Percentiles rank a stretch among this genome's conserved stretches.
These are phyloP conservation scores for Antheraea mylitta DNA, from an alignment of 1,140 invertebrate species.

Conservation along the genomic window DNA sequence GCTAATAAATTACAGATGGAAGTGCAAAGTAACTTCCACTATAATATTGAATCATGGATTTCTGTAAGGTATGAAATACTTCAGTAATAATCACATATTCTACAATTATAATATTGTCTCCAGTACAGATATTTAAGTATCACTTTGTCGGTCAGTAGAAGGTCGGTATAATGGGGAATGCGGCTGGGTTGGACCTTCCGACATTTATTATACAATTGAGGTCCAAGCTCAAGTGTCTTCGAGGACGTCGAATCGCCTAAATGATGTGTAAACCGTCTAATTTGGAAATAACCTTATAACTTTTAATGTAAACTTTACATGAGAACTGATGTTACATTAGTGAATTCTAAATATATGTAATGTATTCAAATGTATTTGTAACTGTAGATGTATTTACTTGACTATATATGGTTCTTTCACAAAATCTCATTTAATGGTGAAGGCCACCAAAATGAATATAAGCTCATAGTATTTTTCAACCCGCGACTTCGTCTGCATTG, in stretches of 20 bases:
- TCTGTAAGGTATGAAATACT: no score
- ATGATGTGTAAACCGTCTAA: background rate
- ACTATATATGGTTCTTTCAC: no score
- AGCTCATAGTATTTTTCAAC: no score
- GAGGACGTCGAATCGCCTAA: background rate
- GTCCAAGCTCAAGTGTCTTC: constrained; percentile 16
- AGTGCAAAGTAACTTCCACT: no score
- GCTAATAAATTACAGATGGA: no score
- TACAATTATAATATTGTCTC: background rate
- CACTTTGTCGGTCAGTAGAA: background rate
- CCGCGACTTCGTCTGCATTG: no score
- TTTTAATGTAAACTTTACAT: background rate
- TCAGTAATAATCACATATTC: background rate
- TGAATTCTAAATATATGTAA: no score
- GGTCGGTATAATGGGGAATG: background rate
- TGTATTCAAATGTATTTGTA: no score
- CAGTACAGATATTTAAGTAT: background rate
- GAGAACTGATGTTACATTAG: no score
- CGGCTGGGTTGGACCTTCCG: constrained; percentile 8
- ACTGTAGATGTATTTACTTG: background rate
- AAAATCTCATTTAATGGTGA: no score
- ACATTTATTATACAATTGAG: constrained; percentile 29
- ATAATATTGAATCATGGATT: no score
- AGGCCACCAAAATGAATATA: no score
- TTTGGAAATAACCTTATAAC: background rate